Conservation (phyloP, 2,113 vertebrate species). For the Falco punctatus region DNA sequence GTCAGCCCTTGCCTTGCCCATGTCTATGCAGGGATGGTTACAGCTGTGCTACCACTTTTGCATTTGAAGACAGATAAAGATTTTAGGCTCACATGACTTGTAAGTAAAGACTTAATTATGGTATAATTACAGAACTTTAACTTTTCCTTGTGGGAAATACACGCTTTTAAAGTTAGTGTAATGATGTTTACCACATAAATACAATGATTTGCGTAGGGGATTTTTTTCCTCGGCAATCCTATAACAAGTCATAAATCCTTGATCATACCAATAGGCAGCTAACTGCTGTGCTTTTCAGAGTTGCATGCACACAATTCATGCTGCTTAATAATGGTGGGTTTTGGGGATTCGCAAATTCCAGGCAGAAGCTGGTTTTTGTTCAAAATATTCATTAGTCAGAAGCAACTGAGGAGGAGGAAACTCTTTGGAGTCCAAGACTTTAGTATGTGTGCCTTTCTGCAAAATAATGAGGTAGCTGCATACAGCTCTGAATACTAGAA, state of each 20-base stretch:
- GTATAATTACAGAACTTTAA: constrained; percentile 49
- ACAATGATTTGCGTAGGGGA: constrained; percentile 30
- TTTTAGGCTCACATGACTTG: neutral
- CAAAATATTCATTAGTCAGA: constrained; percentile 33
- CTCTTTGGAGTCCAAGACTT: neutral
- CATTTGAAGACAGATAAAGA: neutral
- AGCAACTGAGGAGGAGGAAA: constrained; percentile 16
- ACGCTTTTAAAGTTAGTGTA: constrained; percentile 5
- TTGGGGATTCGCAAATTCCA: neutral
- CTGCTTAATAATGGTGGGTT: constrained; percentile 26
- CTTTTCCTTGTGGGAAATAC: constrained; percentile 36
- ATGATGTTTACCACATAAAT: constrained; percentile 56
- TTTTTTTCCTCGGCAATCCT: neutral
- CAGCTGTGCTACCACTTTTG: neutral
- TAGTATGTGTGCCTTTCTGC: neutral
- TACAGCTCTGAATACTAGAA: neutral
- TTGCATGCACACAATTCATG: neutral
- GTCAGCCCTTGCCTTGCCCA: neutral
- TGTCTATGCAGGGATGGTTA: neutral
- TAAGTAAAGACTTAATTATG: constrained; percentile 30
- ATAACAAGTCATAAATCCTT: neutral
- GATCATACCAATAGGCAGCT: neutral
- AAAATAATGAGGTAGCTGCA: neutral
- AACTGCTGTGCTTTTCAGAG: constrained; percentile 43
- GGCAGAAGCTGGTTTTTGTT: constrained; percentile 35